phyloP scores from a whole-genome alignment of 2,888 invertebrate species.

The Sicus ferrugineus region DNA sequence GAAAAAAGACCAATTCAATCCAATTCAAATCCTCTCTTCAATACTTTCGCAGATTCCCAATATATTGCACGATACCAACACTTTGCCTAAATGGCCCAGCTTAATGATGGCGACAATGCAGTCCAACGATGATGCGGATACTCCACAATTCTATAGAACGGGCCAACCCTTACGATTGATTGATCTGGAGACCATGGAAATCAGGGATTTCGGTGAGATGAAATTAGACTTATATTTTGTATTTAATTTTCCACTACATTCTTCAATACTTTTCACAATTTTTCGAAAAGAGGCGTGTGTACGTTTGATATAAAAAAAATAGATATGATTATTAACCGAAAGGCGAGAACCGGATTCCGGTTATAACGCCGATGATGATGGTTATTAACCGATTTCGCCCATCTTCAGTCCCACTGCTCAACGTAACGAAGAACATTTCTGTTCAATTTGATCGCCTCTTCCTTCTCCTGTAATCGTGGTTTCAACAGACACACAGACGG shows the following conservation, averaged over 20 bases:
- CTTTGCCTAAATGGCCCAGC: slow-evolving; percentile 50
- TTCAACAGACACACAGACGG: too few species aligned
- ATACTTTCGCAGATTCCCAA: slow-evolving; percentile 29
- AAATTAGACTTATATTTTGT: background rate
- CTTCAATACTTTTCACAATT: too few species aligned
- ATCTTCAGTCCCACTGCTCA: too few species aligned
- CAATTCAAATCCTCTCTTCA: background rate
- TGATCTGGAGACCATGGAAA: slow-evolving; percentile 45
- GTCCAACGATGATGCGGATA: background rate
- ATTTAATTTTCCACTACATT: background rate
- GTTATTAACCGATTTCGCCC: too few species aligned
- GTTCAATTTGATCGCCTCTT: too few species aligned
- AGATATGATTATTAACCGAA: too few species aligned
- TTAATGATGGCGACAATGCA: slow-evolving; percentile 33
- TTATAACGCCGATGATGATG: too few species aligned
- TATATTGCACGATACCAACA: slow-evolving; percentile 43
- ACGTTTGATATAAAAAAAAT: too few species aligned
- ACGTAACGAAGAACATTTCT: too few species aligned
- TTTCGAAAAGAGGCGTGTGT: too few species aligned
- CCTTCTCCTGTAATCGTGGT: too few species aligned
- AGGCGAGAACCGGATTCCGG: too few species aligned
- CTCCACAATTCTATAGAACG: slow-evolving; percentile 47
- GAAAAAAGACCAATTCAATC: background rate
- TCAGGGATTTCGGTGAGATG: slow-evolving; percentile 46
- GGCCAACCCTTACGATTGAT: slow-evolving; percentile 53